Evolutionary conservation across 2,797 vertebrate species (phyloP), one percentile per base, ranked within the genome.

Genomic region (Sebastes hubbsi): DNA sequence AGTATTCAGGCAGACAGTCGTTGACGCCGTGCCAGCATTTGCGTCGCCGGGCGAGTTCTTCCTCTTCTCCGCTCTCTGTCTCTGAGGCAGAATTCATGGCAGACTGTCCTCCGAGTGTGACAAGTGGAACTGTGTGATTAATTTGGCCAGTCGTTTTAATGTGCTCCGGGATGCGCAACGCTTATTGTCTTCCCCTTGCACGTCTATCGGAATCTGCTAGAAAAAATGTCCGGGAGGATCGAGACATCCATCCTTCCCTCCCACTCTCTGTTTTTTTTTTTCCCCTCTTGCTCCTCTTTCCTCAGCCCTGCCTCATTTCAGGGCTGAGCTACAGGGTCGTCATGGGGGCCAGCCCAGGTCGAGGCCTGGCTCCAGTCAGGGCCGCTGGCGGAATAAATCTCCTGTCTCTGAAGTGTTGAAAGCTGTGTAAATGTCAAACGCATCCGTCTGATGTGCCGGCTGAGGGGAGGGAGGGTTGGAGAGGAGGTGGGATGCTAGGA

Each of bases 141-240:
- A 95, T 96, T 95, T 94, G 94, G 93, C 88, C 91, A 82, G 92
- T 93, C 92, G 73, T 91, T 94, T 94, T 93, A 94, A 94, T 95
- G 92, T 93, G 93, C 91, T 94, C 70, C 85, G 86, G 93, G 92
- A 95, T 78, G 89, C 85, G 55, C 88, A 56, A n/a, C 80, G 85
- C 93, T 94, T 94, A 93, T 94, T 95, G 93, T 94, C 93, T 90
- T 87, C 88, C 78, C 88, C 80, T 69, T 81, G 78, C 90, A 89
- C 83, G 85, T 95, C 91, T 88, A 86, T 92, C 86, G 78, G 86
- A 91, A 91, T 88, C 84, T 92, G 89, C 88, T 87, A 90, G 82
- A 83, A 79, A 92, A 91, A 92, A 91, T 89, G 82, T 92, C 88
- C 85, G 84, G 83, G 84, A 90, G 88, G 90, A 88, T 91, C 82